phyloP scores from a whole-genome alignment of 2,888 invertebrate species.

The Iphiclides podalirius region DNA sequence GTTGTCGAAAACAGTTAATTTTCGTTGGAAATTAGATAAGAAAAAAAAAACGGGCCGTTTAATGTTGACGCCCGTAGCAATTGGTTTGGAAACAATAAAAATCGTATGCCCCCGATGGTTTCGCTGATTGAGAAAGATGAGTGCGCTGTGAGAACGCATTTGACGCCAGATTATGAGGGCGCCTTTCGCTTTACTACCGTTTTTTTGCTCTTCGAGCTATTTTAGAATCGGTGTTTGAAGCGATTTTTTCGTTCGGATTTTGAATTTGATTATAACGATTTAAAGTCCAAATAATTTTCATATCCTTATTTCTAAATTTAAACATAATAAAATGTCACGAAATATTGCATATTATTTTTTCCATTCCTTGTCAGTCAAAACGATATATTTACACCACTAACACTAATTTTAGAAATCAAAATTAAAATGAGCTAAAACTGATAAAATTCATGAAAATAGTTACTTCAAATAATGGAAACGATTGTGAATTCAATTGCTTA shows the following conservation, averaged over 20 bases:
- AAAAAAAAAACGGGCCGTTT: constrained; percentile 39
- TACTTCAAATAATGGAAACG: too few relatives aligned
- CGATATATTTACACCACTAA: too few relatives aligned
- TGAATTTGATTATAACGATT: too few relatives aligned
- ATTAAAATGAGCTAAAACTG: too few relatives aligned
- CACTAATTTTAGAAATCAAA: too few relatives aligned
- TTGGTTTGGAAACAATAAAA: constrained; percentile 75
- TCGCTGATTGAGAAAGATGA: constrained; percentile 77
- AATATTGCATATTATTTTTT: too few relatives aligned
- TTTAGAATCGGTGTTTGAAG: not conserved
- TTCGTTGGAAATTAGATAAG: constrained; percentile 39
- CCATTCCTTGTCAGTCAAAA: too few relatives aligned
- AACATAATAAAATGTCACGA: too few relatives aligned
- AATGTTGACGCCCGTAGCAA: constrained; percentile 48
- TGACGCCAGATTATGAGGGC: constrained; percentile 52
- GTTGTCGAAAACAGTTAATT: constrained; percentile 38
- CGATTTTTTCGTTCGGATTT: constrained; percentile 15
- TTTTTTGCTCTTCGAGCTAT: constrained; percentile 18
- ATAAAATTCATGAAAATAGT: too few relatives aligned
- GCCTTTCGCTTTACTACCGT: constrained; percentile 47
- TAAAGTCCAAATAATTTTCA: too few relatives aligned
- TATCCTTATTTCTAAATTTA: too few relatives aligned
- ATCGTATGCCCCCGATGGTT: constrained; percentile 57
- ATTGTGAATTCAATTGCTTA: too few relatives aligned
- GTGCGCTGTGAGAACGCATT: constrained; percentile 64